Conservation (phyloP, 92 coral and sea anemone genomes). For the Nematostella vectensis region DNA sequence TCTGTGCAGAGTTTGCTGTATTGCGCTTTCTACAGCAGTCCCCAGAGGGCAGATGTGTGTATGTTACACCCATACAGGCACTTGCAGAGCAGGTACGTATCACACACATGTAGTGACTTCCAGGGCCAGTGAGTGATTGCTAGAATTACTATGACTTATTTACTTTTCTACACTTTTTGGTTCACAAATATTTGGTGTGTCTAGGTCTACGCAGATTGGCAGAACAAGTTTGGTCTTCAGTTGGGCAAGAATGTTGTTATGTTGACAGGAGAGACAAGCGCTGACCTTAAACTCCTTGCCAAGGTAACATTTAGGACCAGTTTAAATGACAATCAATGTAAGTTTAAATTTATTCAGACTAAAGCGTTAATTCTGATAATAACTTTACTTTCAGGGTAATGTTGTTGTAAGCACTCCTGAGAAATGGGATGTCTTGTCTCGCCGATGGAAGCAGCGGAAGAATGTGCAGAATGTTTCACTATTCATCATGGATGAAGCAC, state of each 20-base stretch:
- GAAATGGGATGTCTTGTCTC: slow-evolving; percentile 94
- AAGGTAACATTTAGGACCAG: slow-evolving; percentile 59
- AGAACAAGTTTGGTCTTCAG: slow-evolving; percentile 88
- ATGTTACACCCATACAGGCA: slow-evolving; percentile 91
- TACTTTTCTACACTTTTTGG: background rate
- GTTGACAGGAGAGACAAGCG: slow-evolving; percentile 96
- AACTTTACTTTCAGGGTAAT: too few species aligned
- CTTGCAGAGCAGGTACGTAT: slow-evolving; percentile 97
- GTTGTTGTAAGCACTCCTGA: slow-evolving; percentile 95
- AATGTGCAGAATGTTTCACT: slow-evolving; percentile 93
- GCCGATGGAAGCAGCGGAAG: slow-evolving; percentile 96
- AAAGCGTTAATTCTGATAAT: background rate
- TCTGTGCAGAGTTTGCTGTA: slow-evolving; percentile 98
- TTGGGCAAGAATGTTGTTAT: slow-evolving; percentile 92
- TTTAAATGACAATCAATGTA: too few species aligned
- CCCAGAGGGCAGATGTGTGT: slow-evolving; percentile 82
- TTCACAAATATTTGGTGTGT: too few species aligned
- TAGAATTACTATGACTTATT: background rate
- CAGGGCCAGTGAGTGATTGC: too few species aligned
- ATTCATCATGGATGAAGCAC: slow-evolving; percentile 89
- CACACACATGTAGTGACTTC: too few species aligned
- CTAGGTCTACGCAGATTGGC: slow-evolving; percentile 98
- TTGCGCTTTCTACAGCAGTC: slow-evolving; percentile 78
- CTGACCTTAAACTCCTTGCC: slow-evolving; percentile 91
- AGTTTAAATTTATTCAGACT: background rate